Evolutionary conservation across 2,797 vertebrate genomes (phyloP), one percentile per base, ranked within the genome.

Genomic region (Leptodactylus fallax): DNA sequence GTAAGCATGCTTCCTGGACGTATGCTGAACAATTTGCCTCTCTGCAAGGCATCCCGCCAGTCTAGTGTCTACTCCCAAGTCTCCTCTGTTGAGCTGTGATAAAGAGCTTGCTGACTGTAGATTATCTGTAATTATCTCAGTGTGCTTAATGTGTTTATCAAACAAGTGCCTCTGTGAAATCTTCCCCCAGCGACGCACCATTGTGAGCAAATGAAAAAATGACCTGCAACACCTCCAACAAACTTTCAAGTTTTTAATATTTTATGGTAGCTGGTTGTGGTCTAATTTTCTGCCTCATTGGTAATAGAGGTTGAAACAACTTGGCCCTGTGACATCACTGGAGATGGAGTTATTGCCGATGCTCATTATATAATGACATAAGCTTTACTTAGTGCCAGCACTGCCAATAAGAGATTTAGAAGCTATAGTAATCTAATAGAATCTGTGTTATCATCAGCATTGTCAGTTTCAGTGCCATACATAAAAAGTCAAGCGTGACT

Each of bases 51-150:
- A 78, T 86, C 72, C 60, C 71, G 79, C 84, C 79, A 89, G 88
- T 86, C 79, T 89, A 82, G 84, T 78, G 79, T 86, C 88, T 83
- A 86, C 72, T 89, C 88, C 88, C 84, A 89, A 83, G 83, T 61
- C 84, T 86, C 88, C 84, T 86, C 84, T 89, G 87, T 89, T 89
- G 87, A 85, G 87, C 83, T 89, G 88, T 89, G 88, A 89, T 89
- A 89, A 86, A 89, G 84, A 89, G 88, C 88, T 86, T 83, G 69
- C 84, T 27, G 84, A 60, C 84, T 89, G 84, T 61, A 89, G 88
- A 89, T 89, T 86, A 89, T 89, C 88, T 86, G 88, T 89, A 89
- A 89, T 89, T 89, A 89, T 89, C 88, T 86, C 79, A 86, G 84
- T 86, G 84, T 86, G 84, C 65, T 89, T 89, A 86, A 86, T 89